Base-by-base conservation (phyloP, 2,888 invertebrate species). In the Tineola bisselliella region DNA sequence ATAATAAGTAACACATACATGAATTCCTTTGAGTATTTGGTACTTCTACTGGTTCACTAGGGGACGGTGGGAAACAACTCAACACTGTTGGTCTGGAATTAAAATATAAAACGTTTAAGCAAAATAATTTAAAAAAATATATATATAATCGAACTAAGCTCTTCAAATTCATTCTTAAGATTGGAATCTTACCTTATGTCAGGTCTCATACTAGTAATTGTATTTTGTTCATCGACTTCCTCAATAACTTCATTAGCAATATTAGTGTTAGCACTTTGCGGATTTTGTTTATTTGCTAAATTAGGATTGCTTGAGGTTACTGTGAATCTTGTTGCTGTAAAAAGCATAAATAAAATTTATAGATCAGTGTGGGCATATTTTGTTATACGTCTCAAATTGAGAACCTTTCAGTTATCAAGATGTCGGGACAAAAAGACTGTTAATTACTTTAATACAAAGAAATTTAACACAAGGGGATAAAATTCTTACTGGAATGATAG, bases 211-310 rank as follows among this genome's bases (percentile, higher is more conserved):
- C 94, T 94, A 5, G 92, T 93, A 63, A 94, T 91, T 10, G 94
- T 95, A 69, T 91, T 88, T 75, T 95, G 94, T 71, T 95, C 95
- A 70, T 95, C 95, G 0, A 92, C 91, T 76, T 92, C 92, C 72
- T 92, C 92, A 63, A 92, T 93, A 13, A 92, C 90, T 69, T 93
- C 91, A 70, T 92, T 90, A 0, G 92, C 89, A 12, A 93, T 90
- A 68, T 91, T 89, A 88, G 91, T 89, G 67, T 89, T 90, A 66
- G 88, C 89, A 5, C 70, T 74, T 19, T 71, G 76, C 8, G 79
- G 65, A 0, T 78, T 72, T 6, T 83, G 79, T 63, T 86, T 87
- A 64, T 86, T 86, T 2, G 83, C 76, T 1, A 59, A 25, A 43
- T 59, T 59, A 8, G 59, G 44, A 19, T 59, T 59, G n/a, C 59